Base-by-base conservation (phyloP, 37 sponge, comb jelly and placozoan genomes). In the Theonella swinhoei region DNA sequence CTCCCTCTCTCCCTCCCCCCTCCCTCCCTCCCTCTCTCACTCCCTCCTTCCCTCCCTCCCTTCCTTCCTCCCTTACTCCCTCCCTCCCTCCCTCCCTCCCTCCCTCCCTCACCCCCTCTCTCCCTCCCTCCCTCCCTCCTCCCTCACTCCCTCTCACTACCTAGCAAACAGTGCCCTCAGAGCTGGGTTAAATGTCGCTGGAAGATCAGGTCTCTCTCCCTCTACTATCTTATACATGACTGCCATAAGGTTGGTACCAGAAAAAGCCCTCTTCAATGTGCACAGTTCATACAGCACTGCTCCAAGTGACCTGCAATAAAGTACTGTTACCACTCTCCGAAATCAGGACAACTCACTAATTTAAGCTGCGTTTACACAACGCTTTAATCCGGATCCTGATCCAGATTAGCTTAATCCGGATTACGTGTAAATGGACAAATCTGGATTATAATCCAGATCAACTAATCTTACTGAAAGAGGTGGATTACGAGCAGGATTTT, bases 271-370 rank as follows among this genome's bases (percentile, higher is more conserved):
- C 35, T 96, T 87, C 26, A 96, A 78, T 54, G 89, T 92, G 58
- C 96, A 95, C 33, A 98, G 78, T 69, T 98, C 99, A 83, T 94
- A 98, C 61, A 98, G 78, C 2, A 98, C 91, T 25, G 71, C 88
- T 28, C 95, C 99, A 54, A 98, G 88, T 25, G 99, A 95, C 96
- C 96, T 95, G 74, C 17, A 22, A 24, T 47, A 76, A 82, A 72
- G 33, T 9, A 47, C 54, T 47, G 11, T 47, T 17, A 47, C 11
- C 11, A 47, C 54, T 17, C 54, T 14, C 54, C 14, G 54, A 47
- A 47, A 47, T 47, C 11, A 14, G 14, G 54, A 47, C 54, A 47
- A 7, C 54, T 47, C 54, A 47, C 54, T 47, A 47, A 47, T n/a
- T n/a, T n/a, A n/a, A n/a, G n/a, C n/a, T n/a, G n/a, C n/a, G n/a